Conservation (phyloP, 1,140 invertebrate species). For the Dendroctonus valens region DNA sequence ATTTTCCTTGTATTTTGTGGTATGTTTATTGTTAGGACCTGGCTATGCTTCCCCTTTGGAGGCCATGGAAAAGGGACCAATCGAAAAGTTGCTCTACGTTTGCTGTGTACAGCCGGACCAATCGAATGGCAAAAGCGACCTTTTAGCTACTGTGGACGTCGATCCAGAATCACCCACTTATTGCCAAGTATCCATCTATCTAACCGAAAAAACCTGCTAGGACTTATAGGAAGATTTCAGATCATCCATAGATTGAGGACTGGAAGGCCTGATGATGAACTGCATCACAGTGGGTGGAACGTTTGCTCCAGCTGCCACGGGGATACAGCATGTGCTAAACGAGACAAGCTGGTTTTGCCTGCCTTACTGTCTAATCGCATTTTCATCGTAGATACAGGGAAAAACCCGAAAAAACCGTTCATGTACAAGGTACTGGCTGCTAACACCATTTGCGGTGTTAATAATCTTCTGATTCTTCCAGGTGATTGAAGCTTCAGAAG, state of each 20-base stretch:
- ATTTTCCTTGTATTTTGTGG: no score
- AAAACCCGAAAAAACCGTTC: slow-evolving; percentile 61
- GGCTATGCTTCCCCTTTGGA: slow-evolving; percentile 76
- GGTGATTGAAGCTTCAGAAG: slow-evolving; percentile 70
- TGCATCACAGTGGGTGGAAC: slow-evolving; percentile 97
- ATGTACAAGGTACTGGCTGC: slow-evolving; percentile 53
- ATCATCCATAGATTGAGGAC: slow-evolving; percentile 84
- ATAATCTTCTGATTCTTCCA: slow-evolving; percentile 40
- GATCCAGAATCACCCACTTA: slow-evolving; percentile 85
- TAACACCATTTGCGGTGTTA: background rate
- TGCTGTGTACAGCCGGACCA: slow-evolving; percentile 77
- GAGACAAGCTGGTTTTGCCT: slow-evolving; percentile 82
- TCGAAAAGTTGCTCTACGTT: slow-evolving; percentile 85
- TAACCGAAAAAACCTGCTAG: background rate
- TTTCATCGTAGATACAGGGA: slow-evolving; percentile 80
- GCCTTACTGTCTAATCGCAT: slow-evolving; percentile 79
- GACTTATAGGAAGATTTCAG: slow-evolving; percentile 53
- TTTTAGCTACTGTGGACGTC: slow-evolving; percentile 88
- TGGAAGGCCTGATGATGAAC: slow-evolving; percentile 78
- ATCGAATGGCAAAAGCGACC: slow-evolving; percentile 70
- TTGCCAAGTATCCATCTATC: slow-evolving; percentile 64
- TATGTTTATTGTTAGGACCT: slow-evolving; percentile 54
- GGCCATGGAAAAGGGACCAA: slow-evolving; percentile 75
- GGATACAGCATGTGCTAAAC: slow-evolving; percentile 53
- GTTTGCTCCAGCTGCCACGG: slow-evolving; percentile 84